A percentile compares a stretch with the other conserved stretches of the same genome.
Evolutionary conservation across 53 echinoderm and acorn worm genomes (phyloP).

Genomic region (Mesocentrotus franciscanus): DNA sequence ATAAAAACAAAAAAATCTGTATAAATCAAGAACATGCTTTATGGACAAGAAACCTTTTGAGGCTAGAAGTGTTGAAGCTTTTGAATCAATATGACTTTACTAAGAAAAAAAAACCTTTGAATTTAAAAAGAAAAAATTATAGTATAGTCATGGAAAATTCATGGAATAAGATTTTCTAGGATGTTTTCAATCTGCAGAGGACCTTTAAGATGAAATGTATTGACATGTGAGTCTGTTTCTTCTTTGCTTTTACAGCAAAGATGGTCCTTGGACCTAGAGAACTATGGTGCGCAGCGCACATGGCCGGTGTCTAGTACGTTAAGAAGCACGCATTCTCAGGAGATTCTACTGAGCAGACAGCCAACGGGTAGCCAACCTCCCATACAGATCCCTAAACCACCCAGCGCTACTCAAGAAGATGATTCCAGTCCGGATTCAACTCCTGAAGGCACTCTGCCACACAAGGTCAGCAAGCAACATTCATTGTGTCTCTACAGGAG

Average conservation of each 20-base stretch:
- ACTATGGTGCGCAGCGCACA: slow-evolving; percentile 46
- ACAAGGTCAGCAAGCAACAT: neutral
- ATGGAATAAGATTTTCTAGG: too few species aligned
- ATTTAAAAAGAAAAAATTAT: too few species aligned
- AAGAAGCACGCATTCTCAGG: slow-evolving; percentile 96
- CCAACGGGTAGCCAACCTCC: slow-evolving; percentile 71
- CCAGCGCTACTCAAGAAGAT: slow-evolving; percentile 66
- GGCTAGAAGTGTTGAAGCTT: too few species aligned
- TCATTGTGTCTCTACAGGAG: too few species aligned
- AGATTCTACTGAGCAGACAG: slow-evolving; percentile 86
- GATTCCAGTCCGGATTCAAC: slow-evolving; percentile 54
- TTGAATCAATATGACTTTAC: too few species aligned
- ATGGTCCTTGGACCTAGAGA: slow-evolving; percentile 69
- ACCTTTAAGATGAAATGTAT: neutral
- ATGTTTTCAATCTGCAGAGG: too few species aligned
- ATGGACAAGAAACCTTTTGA: too few species aligned
- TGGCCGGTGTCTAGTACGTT: slow-evolving; percentile 67
- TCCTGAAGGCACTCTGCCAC: slow-evolving; percentile 55
- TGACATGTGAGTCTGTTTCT: neutral
- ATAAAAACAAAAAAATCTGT: too few species aligned
- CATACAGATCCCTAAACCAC: slow-evolving; percentile 73
- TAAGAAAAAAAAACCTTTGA: too few species aligned
- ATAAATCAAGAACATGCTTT: too few species aligned
- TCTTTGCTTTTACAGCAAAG: slow-evolving; percentile 57
- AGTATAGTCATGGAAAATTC: too few species aligned